Evolutionary conservation across 2,888 invertebrate species (phyloP), one percentile per base, ranked within the genome.

Genomic region (Microctonus hyperodae): DNA sequence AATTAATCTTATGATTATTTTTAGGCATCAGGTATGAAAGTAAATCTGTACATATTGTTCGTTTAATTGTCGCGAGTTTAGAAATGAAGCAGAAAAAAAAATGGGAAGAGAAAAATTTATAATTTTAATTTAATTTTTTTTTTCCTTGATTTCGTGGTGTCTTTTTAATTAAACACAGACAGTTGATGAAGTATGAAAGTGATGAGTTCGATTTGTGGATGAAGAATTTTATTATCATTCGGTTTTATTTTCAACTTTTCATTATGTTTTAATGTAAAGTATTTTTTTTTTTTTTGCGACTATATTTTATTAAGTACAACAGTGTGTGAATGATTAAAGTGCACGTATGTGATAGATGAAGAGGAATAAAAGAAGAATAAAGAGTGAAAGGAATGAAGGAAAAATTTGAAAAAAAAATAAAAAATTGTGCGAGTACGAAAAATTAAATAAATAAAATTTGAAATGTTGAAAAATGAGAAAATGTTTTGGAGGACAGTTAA

Each of bases 1-100:
- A 64, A 72, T 70, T 65, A 64, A 59, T 62, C 37, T 53, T 60
- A 67, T 40, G 9, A 25, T 48, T 28, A 57, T 57, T 22, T 50
- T 40, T 44, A 44, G 76, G 73, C 68, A 71, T 71, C 70, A 51
- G 69, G 70, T 73, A 73, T 70, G 72, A 72, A 73, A 74, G 20
- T 73, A 76, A 75, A 72, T 77, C 74, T 80, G 79, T 80, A 80
- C 70, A 80, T 80, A 80, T 78, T 77, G 74, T 44, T 76, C 75
- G 75, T 59, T 35, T 78, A 75, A 72, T 68, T 76, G 77, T 77
- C 73, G 76, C 33, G 20, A 10, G 31, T 33, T 56, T 10, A 33
- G n/a, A 20, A 33, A 7, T 10, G 20, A 44, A 9, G 7, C 16
- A 44, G 1, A 5, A 16, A 7, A 44, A 7, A 4, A 10, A 44